phyloP scores from a whole-genome alignment of 2,888 invertebrate genomes.

The Monopis laevigella region DNA sequence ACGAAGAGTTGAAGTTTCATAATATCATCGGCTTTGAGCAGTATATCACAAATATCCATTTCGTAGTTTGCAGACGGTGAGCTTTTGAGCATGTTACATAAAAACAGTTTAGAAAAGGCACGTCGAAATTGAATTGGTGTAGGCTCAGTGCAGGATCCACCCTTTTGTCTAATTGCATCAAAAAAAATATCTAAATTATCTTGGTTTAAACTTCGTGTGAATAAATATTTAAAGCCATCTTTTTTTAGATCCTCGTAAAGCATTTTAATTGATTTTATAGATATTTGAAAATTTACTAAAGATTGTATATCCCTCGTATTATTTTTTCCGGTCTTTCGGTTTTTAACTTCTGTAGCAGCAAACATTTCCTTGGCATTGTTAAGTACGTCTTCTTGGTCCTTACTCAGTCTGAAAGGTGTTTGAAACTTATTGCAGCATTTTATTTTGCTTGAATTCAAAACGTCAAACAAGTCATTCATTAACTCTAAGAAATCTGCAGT shows the following conservation, averaged over 20 bases:
- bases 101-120: slow-evolving; percentile 18
- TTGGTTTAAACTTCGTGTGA: slow-evolving; percentile 14
- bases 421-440: slow-evolving; percentile 14
- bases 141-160: slow-evolving; percentile 11
- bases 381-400: slow-evolving; percentile 13
- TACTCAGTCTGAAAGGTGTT: slow-evolving; percentile 12
- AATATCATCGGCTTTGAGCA: slow-evolving; percentile 14
- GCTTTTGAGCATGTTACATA: slow-evolving; percentile 16
- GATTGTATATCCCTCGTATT: slow-evolving; percentile 15
- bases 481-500: slow-evolving; percentile 16
- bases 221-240: slow-evolving; percentile 11
- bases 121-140: slow-evolving; percentile 16
- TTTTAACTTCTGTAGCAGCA: slow-evolving; percentile 7
- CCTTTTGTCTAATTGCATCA: slow-evolving; percentile 15
- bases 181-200: slow-evolving; percentile 13
- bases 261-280: slow-evolving; percentile 15
- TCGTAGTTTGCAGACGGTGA: slow-evolving; percentile 14
- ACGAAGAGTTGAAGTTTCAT: slow-evolving; percentile 1
- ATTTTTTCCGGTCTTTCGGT: slow-evolving; percentile 12
- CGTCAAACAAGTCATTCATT: slow-evolving; percentile 17
- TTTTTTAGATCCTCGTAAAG: slow-evolving; percentile 15
- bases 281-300: slow-evolving; percentile 16
- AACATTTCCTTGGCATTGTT: slow-evolving; percentile 14
- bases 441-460: slow-evolving; percentile 17
- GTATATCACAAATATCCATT: slow-evolving; percentile 14